These are phyloP conservation scores for Sminthurides aquaticus DNA, from an alignment of 2,888 invertebrate species.

Conservation along the genomic window DNA sequence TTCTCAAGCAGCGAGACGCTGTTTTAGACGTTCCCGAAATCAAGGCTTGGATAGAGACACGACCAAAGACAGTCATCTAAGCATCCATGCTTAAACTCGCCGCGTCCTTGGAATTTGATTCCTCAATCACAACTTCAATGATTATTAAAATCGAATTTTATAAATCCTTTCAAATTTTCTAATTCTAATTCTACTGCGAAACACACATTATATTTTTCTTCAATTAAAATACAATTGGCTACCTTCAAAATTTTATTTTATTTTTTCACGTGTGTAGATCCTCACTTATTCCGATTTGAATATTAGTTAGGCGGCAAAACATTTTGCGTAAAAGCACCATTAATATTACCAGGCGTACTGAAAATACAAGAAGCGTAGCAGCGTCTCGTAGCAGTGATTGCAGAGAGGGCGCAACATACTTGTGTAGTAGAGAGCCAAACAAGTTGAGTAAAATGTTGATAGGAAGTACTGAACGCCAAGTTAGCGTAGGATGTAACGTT, in stretches of 20 bases:
- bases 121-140: too few relatives aligned
- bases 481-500: not conserved
- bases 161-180: too few relatives aligned
- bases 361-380: conserved; percentile 8
- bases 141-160: too few relatives aligned
- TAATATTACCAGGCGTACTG: not conserved
- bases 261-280: too few relatives aligned
- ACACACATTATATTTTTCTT: too few relatives aligned
- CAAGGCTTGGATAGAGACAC: conserved; percentile 53
- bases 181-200: too few relatives aligned
- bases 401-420: conserved; percentile 1
- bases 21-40: conserved; percentile 53
- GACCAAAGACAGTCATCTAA: conserved; percentile 55
- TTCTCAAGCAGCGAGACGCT: conserved; percentile 52
- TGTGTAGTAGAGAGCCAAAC: not conserved
- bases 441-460: not conserved
- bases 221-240: too few relatives aligned
- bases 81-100: too few relatives aligned
- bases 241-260: too few relatives aligned
- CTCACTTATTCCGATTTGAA: too few relatives aligned
- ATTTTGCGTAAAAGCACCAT: not conserved
- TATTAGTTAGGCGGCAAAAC: not conserved
- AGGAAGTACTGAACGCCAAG: not conserved
- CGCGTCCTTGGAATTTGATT: too few relatives aligned
- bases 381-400: not conserved